Evolutionary conservation across 2,888 invertebrate species (phyloP).

Genomic region (Orthosia gothica): DNA sequence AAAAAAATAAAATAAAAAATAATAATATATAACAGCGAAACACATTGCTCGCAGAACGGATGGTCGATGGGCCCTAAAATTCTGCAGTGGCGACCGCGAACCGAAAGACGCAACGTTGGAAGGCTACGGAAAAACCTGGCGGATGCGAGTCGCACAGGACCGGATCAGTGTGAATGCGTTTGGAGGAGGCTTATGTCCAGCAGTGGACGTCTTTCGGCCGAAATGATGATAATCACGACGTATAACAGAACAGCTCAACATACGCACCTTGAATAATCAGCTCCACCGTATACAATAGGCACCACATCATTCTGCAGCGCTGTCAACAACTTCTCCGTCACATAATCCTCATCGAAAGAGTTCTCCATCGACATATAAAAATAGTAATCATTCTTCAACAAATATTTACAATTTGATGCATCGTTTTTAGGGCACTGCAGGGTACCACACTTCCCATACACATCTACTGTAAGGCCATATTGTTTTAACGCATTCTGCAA

Average conservation of each 20-base stretch:
- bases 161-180: too few species aligned
- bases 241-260: neutral
- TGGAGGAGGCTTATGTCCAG: too few species aligned
- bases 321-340: conserved; percentile 92
- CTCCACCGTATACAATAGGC: conserved; percentile 93
- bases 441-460: conserved; percentile 91
- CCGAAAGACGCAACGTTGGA: too few species aligned
- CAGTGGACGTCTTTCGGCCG: too few species aligned
- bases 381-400: conserved; percentile 92
- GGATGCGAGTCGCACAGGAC: too few species aligned
- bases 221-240: too few species aligned
- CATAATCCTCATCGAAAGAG: conserved; percentile 92
- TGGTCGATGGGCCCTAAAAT: too few species aligned
- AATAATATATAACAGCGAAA: too few species aligned
- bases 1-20: too few species aligned
- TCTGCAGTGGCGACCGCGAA: too few species aligned
- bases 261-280: conserved; percentile 91
- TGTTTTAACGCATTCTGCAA: conserved; percentile 74
- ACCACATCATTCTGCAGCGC: conserved; percentile 91
- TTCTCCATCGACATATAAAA: conserved; percentile 95
- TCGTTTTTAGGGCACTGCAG: conserved; percentile 75
- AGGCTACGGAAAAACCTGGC: too few species aligned
- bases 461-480: conserved; percentile 84
- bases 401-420: conserved; percentile 75
- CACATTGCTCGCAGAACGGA: too few species aligned